Percentiles rank a stretch among this genome's conserved stretches.
phyloP scores from a whole-genome alignment of 2,888 invertebrate genomes.

The Dioctria rufipes region DNA sequence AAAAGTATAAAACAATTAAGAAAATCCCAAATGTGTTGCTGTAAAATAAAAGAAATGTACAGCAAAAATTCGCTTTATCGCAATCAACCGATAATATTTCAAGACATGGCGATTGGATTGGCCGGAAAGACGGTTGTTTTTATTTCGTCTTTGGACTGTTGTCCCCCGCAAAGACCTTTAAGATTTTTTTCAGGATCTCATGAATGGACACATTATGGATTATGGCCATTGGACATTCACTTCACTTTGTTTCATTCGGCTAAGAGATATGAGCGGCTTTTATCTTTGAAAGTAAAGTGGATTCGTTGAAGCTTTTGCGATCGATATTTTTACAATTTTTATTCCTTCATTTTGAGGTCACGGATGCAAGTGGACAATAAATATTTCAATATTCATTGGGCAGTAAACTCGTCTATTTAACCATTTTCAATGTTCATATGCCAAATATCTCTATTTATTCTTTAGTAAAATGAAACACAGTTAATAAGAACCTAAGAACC shows the following conservation, averaged over 20 bases:
- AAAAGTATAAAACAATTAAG: neutral
- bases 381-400: no score
- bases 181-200: conserved; percentile 21
- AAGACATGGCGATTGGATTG: conserved; percentile 36
- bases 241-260: conserved; percentile 26
- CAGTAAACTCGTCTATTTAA: neutral
- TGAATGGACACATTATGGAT: conserved; percentile 37
- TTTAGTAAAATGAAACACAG: neutral
- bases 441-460: neutral
- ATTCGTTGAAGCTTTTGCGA: conserved; percentile 20
- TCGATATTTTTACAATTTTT: neutral
- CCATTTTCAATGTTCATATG: neutral
- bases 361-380: no score
- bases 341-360: neutral
- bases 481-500: neutral
- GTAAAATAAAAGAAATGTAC: conserved; percentile 15
- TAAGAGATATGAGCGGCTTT: conserved; percentile 18
- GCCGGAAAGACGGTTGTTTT: conserved; percentile 7
- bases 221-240: conserved; percentile 35
- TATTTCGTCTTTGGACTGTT: conserved; percentile 9
- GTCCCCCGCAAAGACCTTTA: neutral
- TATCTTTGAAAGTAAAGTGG: conserved; percentile 29
- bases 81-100: conserved; percentile 17
- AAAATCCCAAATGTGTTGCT: neutral
- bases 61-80: conserved; percentile 24